Percentiles rank a stretch among this genome's conserved stretches.
These are phyloP conservation scores for Zaprionus nigranus DNA, from an alignment of 1,140 invertebrate genomes.

Conservation along the genomic window DNA sequence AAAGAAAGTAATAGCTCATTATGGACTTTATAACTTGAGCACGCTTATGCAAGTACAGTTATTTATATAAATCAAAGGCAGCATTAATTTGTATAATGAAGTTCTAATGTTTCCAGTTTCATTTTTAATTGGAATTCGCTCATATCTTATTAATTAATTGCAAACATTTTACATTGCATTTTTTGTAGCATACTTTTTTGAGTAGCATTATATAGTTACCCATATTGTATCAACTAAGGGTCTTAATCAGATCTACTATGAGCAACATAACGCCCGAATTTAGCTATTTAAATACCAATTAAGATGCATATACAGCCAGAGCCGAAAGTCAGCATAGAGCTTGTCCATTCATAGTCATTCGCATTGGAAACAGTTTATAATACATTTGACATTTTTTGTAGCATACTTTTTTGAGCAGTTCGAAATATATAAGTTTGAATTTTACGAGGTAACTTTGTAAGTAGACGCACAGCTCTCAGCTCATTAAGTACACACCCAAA, in stretches of 20 bases:
- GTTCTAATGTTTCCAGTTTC: too few relatives aligned
- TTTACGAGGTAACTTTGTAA: not conserved
- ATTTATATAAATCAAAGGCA: not conserved
- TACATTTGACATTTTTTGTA: not conserved
- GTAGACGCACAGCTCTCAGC: not conserved
- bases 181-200: not conserved
- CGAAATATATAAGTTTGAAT: not conserved
- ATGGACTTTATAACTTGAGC: not conserved
- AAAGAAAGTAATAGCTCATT: not conserved
- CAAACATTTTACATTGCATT: not conserved
- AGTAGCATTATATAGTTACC: not conserved
- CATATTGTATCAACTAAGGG: too few relatives aligned
- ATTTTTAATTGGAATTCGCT: too few relatives aligned
- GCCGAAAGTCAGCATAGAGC: conserved; percentile 65
- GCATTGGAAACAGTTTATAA: too few relatives aligned
- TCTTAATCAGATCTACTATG: too few relatives aligned
- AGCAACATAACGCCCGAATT: too few relatives aligned
- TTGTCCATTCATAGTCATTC: conserved; percentile 27
- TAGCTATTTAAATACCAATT: conserved; percentile 86
- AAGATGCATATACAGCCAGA: conserved; percentile 87
- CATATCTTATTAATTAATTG: not conserved
- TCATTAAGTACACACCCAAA: not conserved
- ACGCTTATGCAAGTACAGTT: not conserved
- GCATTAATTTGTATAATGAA: too few relatives aligned
- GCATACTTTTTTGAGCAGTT: not conserved